Conservation (phyloP, 2,113 vertebrate species). For the Dipodomys stephensi region DNA sequence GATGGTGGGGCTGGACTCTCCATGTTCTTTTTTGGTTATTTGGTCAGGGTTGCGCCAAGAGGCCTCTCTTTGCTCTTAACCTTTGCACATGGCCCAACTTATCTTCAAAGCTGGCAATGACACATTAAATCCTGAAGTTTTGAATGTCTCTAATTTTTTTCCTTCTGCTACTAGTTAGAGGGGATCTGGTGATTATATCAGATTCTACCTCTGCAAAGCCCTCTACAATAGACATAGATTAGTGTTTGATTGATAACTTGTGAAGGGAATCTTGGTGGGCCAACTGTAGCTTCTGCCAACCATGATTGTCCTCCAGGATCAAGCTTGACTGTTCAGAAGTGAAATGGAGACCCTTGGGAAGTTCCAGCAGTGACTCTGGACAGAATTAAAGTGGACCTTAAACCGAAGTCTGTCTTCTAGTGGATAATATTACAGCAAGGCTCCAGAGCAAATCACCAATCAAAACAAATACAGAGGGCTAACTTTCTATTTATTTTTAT, state of each 20-base stretch:
- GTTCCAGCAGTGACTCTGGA: slow-evolving; percentile 35
- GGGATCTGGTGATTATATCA: neutral
- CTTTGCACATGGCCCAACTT: neutral
- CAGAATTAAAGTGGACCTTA: slow-evolving; percentile 53
- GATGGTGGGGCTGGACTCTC: neutral
- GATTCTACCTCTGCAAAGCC: slow-evolving; percentile 34
- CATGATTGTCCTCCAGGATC: neutral
- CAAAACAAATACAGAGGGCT: slow-evolving; percentile 57
- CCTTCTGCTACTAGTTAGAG: neutral
- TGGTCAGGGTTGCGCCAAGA: neutral
- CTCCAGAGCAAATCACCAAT: slow-evolving; percentile 52
- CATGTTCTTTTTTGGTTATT: neutral
- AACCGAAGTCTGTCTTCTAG: slow-evolving; percentile 49
- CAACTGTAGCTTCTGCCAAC: slow-evolving; percentile 26
- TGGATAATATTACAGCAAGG: slow-evolving; percentile 5
- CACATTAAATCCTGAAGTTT: neutral
- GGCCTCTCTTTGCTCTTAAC: neutral
- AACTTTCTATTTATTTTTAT: slow-evolving; percentile 62
- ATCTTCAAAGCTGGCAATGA: neutral
- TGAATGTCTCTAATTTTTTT: slow-evolving; percentile 15
- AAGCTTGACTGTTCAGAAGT: slow-evolving; percentile 37
- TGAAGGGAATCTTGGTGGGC: neutral
- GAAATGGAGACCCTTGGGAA: slow-evolving; percentile 48
- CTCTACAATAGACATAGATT: neutral
- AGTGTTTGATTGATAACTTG: neutral